Evolutionary conservation across 1,140 invertebrate species (phyloP), one percentile per base, ranked within the genome.

Genomic region (Mamestra configurata): DNA sequence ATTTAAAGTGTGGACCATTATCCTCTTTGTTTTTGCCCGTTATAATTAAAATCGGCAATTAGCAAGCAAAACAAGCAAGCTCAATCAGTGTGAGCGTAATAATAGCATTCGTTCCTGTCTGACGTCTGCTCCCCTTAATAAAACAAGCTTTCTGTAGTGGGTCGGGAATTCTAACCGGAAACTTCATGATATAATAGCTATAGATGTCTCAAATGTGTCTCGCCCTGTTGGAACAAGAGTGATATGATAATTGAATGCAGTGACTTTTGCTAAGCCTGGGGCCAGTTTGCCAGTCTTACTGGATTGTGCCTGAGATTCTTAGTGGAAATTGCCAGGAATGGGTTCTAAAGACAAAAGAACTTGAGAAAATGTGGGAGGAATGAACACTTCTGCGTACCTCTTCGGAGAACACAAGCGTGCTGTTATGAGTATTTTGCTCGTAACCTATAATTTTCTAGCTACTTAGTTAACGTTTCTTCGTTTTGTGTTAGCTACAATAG

Each of bases 1-100:
- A 49, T 2, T 49, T 15, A n/a, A 49, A n/a, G 43, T n/a, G 15
- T 13, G 0, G 0, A 31, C 10, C 8, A 27, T 15, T 59, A 31
- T 59, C 0, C 53, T 59, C 20, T 18, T 13, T 1, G 55, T 2
- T 66, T 18, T 20, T 40, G 4, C 18, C 3, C 8, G 18, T 37
- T 66, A 22, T 66, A 66, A 66, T 66, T 66, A 66, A 13, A 43
- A 66, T 40, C 35, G 13, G 0, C 61, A 64, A 37, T 40, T 66
- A 64, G 35, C n/a, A 11, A 66, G 35, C 35, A 40, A 40, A 40
- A 64, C 35, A 64, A 66, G 35, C 35, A 10, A 22, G 18, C 18
- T 66, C 18, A 66, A 66, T 43, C 35, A 40, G 18, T 10, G 4
- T 20, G n/a, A 20, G 8, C 18, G 10, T 66, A 66, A 66, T 66